These are phyloP conservation scores for Phyllotis vaccarum DNA, from an alignment of 2,797 vertebrate species.

Conservation along the genomic window DNA sequence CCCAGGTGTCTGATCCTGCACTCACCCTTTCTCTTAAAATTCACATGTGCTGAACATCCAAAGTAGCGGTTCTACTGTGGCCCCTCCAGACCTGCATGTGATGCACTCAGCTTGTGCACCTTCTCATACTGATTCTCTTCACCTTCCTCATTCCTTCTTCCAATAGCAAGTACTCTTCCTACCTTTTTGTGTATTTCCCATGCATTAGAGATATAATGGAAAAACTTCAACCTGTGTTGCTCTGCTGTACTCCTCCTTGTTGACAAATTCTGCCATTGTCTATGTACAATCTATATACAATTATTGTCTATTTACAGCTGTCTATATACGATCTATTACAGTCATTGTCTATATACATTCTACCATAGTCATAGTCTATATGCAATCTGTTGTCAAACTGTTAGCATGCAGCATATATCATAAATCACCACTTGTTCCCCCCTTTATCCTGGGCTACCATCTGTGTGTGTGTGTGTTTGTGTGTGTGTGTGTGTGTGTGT, in stretches of 20 bases:
- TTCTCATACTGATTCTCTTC: neutral
- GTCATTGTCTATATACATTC: too few relatives aligned
- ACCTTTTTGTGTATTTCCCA: neutral
- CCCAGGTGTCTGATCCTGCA: neutral
- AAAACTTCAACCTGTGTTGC: neutral
- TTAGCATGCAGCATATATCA: neutral
- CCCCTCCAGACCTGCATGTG: neutral
- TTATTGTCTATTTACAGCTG: too few relatives aligned
- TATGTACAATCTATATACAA: neutral
- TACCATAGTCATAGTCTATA: neutral
- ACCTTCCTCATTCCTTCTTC: neutral
- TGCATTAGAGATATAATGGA: neutral
- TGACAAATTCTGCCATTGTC: neutral
- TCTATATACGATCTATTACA: too few relatives aligned
- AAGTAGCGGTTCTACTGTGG: neutral
- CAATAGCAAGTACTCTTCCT: neutral
- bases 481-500: neutral
- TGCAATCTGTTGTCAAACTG: neutral
- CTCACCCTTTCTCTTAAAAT: neutral
- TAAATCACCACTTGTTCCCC: neutral
- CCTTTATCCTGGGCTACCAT: neutral
- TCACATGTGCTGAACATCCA: neutral
- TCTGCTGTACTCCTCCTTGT: neutral
- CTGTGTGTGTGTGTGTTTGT: neutral
- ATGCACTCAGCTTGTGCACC: too few relatives aligned